Percentiles rank a stretch among this genome's conserved stretches.
Conservation (phyloP, 64 coral and sea anemone genomes). For the Pachyseris speciosa region DNA sequence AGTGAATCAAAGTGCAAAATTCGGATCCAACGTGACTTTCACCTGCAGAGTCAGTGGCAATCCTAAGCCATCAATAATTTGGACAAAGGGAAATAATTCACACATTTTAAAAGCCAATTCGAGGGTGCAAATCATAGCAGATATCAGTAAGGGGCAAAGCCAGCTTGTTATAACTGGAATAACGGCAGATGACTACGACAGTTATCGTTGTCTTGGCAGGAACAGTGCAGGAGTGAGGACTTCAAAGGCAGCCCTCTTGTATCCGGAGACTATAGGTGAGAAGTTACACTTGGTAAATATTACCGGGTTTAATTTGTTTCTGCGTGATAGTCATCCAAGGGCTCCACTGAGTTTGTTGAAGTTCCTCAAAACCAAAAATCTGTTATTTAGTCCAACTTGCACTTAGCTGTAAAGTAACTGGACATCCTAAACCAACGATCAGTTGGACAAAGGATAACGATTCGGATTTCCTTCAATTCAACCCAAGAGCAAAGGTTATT, state of each 20-base stretch:
- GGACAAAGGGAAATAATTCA: background rate
- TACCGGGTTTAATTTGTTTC: no score
- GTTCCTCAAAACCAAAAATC: no score
- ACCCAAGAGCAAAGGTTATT: background rate
- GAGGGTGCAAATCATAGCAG: background rate
- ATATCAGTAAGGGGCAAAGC: background rate
- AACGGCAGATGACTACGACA: background rate
- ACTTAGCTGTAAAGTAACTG: background rate
- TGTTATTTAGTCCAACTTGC: constrained; percentile 3
- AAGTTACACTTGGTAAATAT: no score
- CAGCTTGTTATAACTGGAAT: background rate
- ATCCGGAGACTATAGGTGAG: background rate
- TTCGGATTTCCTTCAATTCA: background rate
- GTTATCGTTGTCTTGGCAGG: background rate
- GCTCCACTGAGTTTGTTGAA: no score
- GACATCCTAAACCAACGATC: background rate
- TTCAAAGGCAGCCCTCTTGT: background rate
- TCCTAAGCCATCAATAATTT: background rate
- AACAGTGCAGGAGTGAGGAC: background rate
- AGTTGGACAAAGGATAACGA: background rate
- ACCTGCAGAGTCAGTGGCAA: background rate
- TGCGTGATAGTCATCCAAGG: no score
- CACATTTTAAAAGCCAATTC: background rate
- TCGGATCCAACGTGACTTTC: constrained; percentile 6
- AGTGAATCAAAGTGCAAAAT: background rate